Evolutionary conservation across 2,888 invertebrate genomes (phyloP).

Genomic region (Alloplasta piceator): DNA sequence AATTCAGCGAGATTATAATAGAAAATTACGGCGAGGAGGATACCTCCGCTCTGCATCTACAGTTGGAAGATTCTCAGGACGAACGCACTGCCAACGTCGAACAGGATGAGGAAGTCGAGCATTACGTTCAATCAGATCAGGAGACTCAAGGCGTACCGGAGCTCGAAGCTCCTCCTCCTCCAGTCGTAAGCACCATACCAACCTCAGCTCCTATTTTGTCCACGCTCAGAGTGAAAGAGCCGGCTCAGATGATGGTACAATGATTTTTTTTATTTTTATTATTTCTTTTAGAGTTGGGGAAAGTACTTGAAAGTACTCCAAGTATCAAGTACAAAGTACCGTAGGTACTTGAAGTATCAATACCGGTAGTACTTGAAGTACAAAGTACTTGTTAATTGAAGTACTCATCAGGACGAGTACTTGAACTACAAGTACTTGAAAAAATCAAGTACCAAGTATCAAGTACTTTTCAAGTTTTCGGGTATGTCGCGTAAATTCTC

Average conservation of each 20-base stretch:
- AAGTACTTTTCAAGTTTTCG: no score
- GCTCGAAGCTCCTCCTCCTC: conserved; percentile 75
- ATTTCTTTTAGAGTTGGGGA: no score
- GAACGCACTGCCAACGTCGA: conserved; percentile 28
- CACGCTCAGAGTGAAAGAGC: conserved; percentile 72
- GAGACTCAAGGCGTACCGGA: conserved; percentile 75
- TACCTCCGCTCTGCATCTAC: conserved; percentile 70
- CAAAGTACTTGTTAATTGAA: no score
- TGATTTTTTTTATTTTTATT: conserved; percentile 32
- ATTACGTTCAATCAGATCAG: conserved; percentile 71
- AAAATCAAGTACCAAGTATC: no score
- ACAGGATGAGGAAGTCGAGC: conserved; percentile 45
- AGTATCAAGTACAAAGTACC: no score
- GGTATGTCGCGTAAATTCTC: no score
- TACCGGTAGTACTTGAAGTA: no score
- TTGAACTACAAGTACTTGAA: no score
- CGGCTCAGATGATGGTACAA: conserved; percentile 68
- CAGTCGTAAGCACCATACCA: conserved; percentile 75
- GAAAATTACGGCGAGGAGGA: conserved; percentile 72
- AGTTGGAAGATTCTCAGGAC: conserved; percentile 75
- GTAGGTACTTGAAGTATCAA: no score
- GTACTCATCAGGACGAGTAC: no score
- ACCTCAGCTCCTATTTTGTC: conserved; percentile 70
- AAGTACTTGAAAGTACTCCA: no score
- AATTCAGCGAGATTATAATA: conserved; percentile 68